Base-by-base conservation (phyloP, 2,797 vertebrate genomes). In the Epinephelus malabaricus region DNA sequence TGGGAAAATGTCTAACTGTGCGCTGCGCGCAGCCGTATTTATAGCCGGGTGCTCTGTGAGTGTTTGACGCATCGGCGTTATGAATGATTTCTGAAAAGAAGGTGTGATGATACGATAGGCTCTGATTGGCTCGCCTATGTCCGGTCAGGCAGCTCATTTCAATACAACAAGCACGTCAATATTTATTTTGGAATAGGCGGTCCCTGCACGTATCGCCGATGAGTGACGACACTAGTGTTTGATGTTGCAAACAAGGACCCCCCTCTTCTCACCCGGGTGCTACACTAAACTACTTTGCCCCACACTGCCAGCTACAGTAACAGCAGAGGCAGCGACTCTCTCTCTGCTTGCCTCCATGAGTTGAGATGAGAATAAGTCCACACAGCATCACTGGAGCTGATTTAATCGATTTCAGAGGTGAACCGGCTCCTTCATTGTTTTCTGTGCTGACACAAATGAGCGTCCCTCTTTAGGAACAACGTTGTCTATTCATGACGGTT, bases 41-140 rank as follows among this genome's bases (percentile, higher is more conserved):
- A 96, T 96, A 95, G 88, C 86, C 92, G 84, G 86, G 66, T 88
- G 64, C 87, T 86, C 87, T 63, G 86, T 89, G 93, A 88, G 83
- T 90, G 94, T 95, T 95, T 96, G 95, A 96, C 95, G 95, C 93
- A 93, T 93, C 92, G 72, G 88, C 92, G 91, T 94, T 94, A 95
- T 96, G 93, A 95, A 95, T 95, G 95, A 95, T 95, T 95, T 93
- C 86, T 92, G 91, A 94, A 94, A 95, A 95, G 92, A 94, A 95
- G 95, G 95, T 95, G 94, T 95, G 93, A 93, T 92, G 92, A 92
- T 83, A 91, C 86, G 80, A 58, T 50, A 91, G 45, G 74, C 88
- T 94, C 77, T 92, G 92, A 96, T 96, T 95, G 95, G 95, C 86
- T 88, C 71, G 59, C 67, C 55, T 6, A n/a, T 70, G 89, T 88